These are phyloP conservation scores for Hemibagrus wyckioides DNA, from an alignment of 2,113 vertebrate genomes.

Conservation along the genomic window DNA sequence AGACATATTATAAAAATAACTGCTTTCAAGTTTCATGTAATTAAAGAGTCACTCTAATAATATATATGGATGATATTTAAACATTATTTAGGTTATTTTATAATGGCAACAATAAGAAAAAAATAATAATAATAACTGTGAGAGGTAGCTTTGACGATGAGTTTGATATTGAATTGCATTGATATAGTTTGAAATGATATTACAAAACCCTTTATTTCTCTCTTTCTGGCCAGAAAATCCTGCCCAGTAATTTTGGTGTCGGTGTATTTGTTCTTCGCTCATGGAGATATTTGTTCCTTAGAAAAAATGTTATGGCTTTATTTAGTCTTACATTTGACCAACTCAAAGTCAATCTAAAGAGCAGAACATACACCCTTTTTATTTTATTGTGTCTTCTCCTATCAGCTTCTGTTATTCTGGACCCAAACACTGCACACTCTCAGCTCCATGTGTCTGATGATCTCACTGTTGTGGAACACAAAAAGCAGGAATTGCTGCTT, in stretches of 20 bases:
- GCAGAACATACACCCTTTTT: not conserved
- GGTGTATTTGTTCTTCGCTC: not conserved
- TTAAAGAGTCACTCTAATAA: not conserved
- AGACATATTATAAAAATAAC: not conserved
- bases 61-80: not conserved
- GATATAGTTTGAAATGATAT: too few species aligned
- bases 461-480: constrained; percentile 31
- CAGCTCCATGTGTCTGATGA: constrained; percentile 38
- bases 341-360: not conserved
- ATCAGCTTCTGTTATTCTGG: constrained; percentile 46
- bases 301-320: not conserved
- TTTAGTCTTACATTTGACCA: not conserved
- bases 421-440: constrained; percentile 52
- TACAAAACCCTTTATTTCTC: too few species aligned
- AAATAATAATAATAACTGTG: too few species aligned
- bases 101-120: too few species aligned
- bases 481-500: constrained; percentile 20
- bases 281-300: not conserved
- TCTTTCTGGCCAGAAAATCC: not conserved
- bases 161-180: too few species aligned
- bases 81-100: too few species aligned
- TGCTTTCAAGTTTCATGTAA: not conserved
- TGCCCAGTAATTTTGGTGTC: not conserved
- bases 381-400: not conserved
- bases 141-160: too few species aligned